Conservation (phyloP, 2,113 vertebrate genomes). For the Rana temporaria region DNA sequence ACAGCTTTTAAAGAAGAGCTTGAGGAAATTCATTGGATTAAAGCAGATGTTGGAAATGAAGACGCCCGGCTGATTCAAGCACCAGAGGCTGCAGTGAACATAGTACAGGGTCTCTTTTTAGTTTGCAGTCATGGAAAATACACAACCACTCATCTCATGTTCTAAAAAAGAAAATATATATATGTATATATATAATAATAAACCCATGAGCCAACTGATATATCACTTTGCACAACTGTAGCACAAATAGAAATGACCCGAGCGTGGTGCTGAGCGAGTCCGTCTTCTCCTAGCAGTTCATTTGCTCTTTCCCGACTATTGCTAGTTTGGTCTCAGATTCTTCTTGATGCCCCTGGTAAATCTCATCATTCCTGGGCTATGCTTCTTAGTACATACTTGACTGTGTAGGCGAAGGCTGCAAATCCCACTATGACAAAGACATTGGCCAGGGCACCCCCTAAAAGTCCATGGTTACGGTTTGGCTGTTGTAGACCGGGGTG, state of each 20-base stretch:
- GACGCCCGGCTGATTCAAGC: not conserved
- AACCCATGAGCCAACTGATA: constrained; percentile 68
- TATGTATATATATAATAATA: constrained; percentile 51
- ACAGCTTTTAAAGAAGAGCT: not conserved
- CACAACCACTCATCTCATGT: constrained; percentile 44
- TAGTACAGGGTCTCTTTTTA: constrained; percentile 14
- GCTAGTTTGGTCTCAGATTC: constrained; percentile 61
- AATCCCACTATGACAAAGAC: constrained; percentile 98
- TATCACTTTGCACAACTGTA: constrained; percentile 53
- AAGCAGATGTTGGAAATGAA: constrained; percentile 31
- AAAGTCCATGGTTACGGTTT: constrained; percentile 95
- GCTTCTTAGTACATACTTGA: constrained; percentile 97
- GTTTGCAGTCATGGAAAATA: constrained; percentile 31
- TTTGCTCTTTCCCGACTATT: constrained; percentile 57
- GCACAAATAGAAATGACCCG: constrained; percentile 60
- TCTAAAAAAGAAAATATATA: constrained; percentile 37
- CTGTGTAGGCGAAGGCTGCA: constrained; percentile 97
- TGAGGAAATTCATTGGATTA: constrained; percentile 18
- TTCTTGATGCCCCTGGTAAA: not conserved
- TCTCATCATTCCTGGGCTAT: constrained; percentile 92
- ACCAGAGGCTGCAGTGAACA: constrained; percentile 7
- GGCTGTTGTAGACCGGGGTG: constrained; percentile 85
- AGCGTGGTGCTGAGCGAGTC: constrained; percentile 59
- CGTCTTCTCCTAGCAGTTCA: constrained; percentile 46
- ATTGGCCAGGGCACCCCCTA: constrained; percentile 95